phyloP scores from a whole-genome alignment of 2,797 vertebrate species.

The Pseudomugil tenellus region DNA sequence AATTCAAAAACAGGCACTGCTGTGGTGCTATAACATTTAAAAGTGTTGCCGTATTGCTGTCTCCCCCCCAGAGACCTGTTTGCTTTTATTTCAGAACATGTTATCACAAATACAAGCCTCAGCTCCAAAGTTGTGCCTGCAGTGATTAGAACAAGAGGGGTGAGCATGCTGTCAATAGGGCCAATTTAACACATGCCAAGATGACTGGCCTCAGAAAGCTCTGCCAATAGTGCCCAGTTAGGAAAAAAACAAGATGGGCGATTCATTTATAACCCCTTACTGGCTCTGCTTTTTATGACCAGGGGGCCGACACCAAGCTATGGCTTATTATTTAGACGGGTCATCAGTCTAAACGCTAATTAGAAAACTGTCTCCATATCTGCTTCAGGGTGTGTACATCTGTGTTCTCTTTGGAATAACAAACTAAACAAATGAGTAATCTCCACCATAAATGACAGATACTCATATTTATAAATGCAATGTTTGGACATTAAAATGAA shows the following conservation, averaged over 20 bases:
- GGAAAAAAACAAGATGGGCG: slow-evolving; percentile 62
- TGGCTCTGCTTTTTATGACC: slow-evolving; percentile 44
- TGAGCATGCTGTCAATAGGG: slow-evolving; percentile 61
- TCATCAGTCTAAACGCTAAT: slow-evolving; percentile 66
- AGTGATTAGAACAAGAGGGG: slow-evolving; percentile 44
- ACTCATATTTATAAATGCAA: slow-evolving; percentile 42
- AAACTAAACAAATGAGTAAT: slow-evolving; percentile 6
- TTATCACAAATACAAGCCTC: slow-evolving; percentile 41
- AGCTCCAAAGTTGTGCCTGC: slow-evolving; percentile 42
- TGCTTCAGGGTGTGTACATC: slow-evolving; percentile 8
- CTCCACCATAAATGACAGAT: slow-evolving; percentile 33
- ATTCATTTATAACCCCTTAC: slow-evolving; percentile 71
- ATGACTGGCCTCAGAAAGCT: slow-evolving; percentile 54
- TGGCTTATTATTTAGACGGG: slow-evolving; percentile 65
- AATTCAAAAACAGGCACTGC: neutral
- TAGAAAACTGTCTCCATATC: slow-evolving; percentile 51
- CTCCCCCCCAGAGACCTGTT: slow-evolving; percentile 11
- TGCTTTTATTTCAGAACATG: slow-evolving; percentile 41
- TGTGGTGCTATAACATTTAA: slow-evolving; percentile 11
- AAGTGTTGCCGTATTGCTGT: slow-evolving; percentile 3
- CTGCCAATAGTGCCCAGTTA: slow-evolving; percentile 53
- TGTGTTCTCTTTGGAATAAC: slow-evolving; percentile 14
- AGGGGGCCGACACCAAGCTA: slow-evolving; percentile 41
- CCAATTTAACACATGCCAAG: slow-evolving; percentile 62
- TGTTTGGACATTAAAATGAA: slow-evolving; percentile 52